Evolutionary conservation across 2,888 invertebrate genomes (phyloP).

Genomic region (Diploptera punctata): DNA sequence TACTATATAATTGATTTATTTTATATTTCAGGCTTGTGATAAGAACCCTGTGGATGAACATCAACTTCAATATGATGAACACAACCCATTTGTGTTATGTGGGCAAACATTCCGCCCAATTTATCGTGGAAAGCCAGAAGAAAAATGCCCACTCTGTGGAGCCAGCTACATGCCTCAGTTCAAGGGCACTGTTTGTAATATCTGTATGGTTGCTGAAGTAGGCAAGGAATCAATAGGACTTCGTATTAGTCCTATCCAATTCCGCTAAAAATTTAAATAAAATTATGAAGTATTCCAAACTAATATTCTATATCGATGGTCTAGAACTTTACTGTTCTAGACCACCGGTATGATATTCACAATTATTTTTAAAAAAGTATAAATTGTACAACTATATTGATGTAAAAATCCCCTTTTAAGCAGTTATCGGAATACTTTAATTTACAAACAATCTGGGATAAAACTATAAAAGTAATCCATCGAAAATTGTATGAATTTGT

Average conservation of each 20-base stretch:
- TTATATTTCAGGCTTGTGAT: slow-evolving; percentile 79
- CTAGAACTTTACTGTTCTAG: too few relatives aligned
- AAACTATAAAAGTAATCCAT: too few relatives aligned
- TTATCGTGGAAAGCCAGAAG: slow-evolving; percentile 93
- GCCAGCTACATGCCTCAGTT: slow-evolving; percentile 87
- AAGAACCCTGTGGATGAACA: slow-evolving; percentile 89
- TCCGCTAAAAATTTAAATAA: slow-evolving; percentile 16
- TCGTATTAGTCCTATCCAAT: slow-evolving; percentile 77
- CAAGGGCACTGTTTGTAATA: slow-evolving; percentile 84
- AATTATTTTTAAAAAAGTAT: too few relatives aligned
- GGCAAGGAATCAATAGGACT: slow-evolving; percentile 90
- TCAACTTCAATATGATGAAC: slow-evolving; percentile 91
- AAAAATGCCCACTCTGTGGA: slow-evolving; percentile 90
- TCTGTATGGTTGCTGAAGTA: slow-evolving; percentile 89
- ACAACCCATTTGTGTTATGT: slow-evolving; percentile 97
- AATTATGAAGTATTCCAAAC: too few relatives aligned
- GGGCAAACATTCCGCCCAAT: slow-evolving; percentile 92
- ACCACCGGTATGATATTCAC: too few relatives aligned
- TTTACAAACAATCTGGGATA: too few relatives aligned
- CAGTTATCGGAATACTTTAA: too few relatives aligned
- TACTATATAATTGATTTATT: too few relatives aligned
- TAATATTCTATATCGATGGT: too few relatives aligned
- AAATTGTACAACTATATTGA: too few relatives aligned
- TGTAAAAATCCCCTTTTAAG: too few relatives aligned
- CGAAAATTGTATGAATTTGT: too few relatives aligned